Evolutionary conservation across 2,797 vertebrate genomes (phyloP), one percentile per base, ranked within the genome.

Genomic region (Megalops cyprinoides): DNA sequence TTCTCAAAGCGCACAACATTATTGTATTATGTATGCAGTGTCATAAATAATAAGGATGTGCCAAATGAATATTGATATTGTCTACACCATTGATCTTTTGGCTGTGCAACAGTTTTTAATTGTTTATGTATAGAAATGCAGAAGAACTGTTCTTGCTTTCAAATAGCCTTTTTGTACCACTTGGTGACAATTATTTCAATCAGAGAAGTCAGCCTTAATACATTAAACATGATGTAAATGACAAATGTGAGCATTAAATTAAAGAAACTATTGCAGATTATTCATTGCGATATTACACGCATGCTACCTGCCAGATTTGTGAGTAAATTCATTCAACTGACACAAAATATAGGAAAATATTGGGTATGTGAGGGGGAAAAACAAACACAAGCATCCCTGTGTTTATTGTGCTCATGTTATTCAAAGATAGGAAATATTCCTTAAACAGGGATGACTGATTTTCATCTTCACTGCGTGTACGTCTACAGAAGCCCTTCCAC

Each of bases 71-170:
- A 79, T 49, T 69, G 77, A 62, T 62, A 69, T 28, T 49, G 65
- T 71, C 20, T 71, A 67, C 46, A 39, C 44, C 67, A 51, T 46
- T 53, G 39, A 79, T 53, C 48, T 23, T 71, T 78, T 69, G 53
- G 39, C 76, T 78, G 60, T 53, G 77, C 49, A 71, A 79, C 62
- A 65, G 44, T 60, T 79, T 39, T 79, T 69, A 51, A 71, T 79
- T 53, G 34, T 39, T 23, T 69, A 69, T 42, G 34, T 44, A 39
- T n/a, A 42, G 37, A 37, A 44, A 44, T 44, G 23, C 39, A 44
- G 39, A 39, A n/a, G 4, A 42, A 71, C 67, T 23, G 67, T n/a
- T 44, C n/a, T 69, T 58, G 55, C 23, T 69, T 69, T 20, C 34
- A 69, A 39, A 23, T 69, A 8, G 15, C 65, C 37, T 69, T 53